These are phyloP conservation scores for Scomber colias DNA, from an alignment of 2,113 vertebrate species.

Conservation along the genomic window DNA sequence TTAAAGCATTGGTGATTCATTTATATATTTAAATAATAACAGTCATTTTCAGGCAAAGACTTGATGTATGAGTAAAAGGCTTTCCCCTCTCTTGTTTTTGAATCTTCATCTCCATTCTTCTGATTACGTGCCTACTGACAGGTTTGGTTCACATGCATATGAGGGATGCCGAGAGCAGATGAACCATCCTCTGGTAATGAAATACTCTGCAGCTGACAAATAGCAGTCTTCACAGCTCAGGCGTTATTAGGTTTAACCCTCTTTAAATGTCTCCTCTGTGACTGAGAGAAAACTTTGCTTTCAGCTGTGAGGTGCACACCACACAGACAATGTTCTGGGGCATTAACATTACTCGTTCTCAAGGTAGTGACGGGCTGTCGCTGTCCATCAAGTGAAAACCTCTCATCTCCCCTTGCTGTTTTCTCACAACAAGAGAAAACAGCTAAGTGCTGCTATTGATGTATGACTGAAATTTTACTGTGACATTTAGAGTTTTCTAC, in stretches of 20 bases:
- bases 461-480: slow-evolving; percentile 34
- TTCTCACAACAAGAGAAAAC: slow-evolving; percentile 8
- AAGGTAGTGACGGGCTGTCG: slow-evolving; percentile 3
- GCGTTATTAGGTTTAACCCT: slow-evolving; percentile 61
- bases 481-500: slow-evolving; percentile 57
- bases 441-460: slow-evolving; percentile 24
- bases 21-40: slow-evolving; percentile 32
- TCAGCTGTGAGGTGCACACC: slow-evolving; percentile 22
- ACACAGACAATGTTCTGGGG: slow-evolving; percentile 1
- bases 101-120: slow-evolving; percentile 54
- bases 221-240: slow-evolving; percentile 40
- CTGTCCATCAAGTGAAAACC: slow-evolving; percentile 14
- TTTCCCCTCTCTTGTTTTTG: neutral
- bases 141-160: slow-evolving; percentile 50
- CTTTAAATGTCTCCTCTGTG: slow-evolving; percentile 54
- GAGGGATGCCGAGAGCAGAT: slow-evolving; percentile 48
- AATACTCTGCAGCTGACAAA: slow-evolving; percentile 65
- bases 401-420: neutral
- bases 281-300: slow-evolving; percentile 45
- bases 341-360: slow-evolving; percentile 29
- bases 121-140: slow-evolving; percentile 41
- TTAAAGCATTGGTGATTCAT: slow-evolving; percentile 26
- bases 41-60: slow-evolving; percentile 22
- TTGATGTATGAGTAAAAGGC: slow-evolving; percentile 46
- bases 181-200: slow-evolving; percentile 62